These are phyloP conservation scores for Lepas anatifera DNA, from an alignment of 2,888 invertebrate species.

Conservation along the genomic window DNA sequence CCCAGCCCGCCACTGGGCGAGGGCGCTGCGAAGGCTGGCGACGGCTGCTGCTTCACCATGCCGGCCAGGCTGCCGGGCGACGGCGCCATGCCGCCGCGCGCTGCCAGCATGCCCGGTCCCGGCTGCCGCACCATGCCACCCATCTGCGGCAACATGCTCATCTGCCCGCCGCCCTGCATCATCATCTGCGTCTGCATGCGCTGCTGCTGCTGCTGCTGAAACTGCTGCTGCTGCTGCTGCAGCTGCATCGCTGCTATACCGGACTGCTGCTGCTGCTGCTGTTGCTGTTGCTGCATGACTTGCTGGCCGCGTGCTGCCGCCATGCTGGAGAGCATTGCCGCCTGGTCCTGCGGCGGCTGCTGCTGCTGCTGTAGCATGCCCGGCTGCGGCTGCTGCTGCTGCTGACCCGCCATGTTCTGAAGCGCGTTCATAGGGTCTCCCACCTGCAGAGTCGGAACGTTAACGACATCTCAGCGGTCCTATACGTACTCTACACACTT, in stretches of 20 bases:
- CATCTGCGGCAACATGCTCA: conserved; percentile 18
- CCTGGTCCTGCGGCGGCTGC: not conserved
- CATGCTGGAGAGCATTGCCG: not conserved
- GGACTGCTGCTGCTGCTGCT: not conserved
- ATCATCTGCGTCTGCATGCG: conserved; percentile 1
- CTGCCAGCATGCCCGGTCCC: conserved; percentile 15
- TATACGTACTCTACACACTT: no score
- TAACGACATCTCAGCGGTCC: no score
- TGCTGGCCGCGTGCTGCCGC: no score
- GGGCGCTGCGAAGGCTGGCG: conserved; percentile 22
- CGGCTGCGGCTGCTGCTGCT: not conserved
- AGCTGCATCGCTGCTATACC: not conserved
- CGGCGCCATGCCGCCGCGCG: not conserved
- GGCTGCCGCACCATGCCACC: conserved; percentile 21
- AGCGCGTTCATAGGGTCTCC: conserved; percentile 16
- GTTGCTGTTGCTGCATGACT: not conserved
- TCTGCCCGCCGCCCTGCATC: conserved; percentile 9
- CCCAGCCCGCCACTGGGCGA: conserved; percentile 25
- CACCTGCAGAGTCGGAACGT: no score
- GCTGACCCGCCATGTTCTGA: not conserved
- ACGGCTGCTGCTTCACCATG: conserved; percentile 4
- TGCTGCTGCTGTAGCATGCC: not conserved
- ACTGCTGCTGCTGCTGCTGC: not conserved
- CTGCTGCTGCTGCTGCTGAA: not conserved
- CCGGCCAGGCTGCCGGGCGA: not conserved